Evolutionary conservation across 2,888 invertebrate genomes (phyloP).

Genomic region (Drosophila mayaguana): DNA sequence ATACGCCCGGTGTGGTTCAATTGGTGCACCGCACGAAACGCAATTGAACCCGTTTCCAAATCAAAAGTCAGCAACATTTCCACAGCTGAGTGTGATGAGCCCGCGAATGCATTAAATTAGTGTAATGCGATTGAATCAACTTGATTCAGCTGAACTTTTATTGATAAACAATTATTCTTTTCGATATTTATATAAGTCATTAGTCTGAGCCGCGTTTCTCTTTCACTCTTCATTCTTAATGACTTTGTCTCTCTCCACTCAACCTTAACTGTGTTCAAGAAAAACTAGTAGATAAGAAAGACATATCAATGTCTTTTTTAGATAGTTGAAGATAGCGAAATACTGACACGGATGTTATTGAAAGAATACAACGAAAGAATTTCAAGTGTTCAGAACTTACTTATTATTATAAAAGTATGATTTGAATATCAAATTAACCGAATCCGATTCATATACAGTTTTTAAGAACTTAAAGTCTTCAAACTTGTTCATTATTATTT

Average conservation of each 20-base stretch:
- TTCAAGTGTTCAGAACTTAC: not conserved
- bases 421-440: not conserved
- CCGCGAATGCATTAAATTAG: not conserved
- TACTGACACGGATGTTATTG: slow-evolving; percentile 1
- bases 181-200: not conserved
- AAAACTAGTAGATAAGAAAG: not conserved
- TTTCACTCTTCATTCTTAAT: not conserved
- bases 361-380: too few species aligned
- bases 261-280: slow-evolving; percentile 2
- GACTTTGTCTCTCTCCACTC: not conserved
- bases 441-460: too few species aligned
- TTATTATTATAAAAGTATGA: not conserved
- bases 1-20: slow-evolving; percentile 48
- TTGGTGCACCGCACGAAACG: not conserved
- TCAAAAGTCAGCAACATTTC: slow-evolving; percentile 9
- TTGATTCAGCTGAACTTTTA: not conserved
- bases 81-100: slow-evolving; percentile 32
- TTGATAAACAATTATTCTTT: not conserved
- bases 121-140: too few species aligned
- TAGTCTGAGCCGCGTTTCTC: not conserved
- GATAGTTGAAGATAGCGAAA: slow-evolving; percentile 20
- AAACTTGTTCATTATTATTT: not conserved
- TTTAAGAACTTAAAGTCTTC: not conserved
- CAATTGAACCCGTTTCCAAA: slow-evolving; percentile 19
- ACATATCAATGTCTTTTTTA: not conserved